phyloP scores from a whole-genome alignment of 2,113 vertebrate species.

The Atrichornis clamosus region DNA sequence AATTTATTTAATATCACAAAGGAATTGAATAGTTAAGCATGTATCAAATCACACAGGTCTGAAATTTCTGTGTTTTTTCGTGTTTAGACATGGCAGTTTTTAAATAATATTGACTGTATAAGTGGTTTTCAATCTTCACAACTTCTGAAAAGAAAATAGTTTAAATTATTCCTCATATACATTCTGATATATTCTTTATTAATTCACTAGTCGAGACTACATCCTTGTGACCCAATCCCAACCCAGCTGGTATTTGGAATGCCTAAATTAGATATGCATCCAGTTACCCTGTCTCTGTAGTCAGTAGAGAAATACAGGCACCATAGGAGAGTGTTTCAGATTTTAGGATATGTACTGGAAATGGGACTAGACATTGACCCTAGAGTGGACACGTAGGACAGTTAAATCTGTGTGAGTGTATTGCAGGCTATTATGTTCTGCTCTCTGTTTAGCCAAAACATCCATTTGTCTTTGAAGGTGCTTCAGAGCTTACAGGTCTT shows the following conservation, averaged over 20 bases:
- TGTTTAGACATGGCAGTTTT: not conserved
- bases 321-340: not conserved
- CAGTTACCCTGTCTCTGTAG: not conserved
- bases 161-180: not conserved
- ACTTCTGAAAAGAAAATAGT: not conserved
- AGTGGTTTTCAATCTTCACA: not conserved
- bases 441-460: not conserved
- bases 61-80: not conserved
- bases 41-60: not conserved
- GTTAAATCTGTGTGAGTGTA: not conserved
- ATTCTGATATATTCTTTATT: not conserved
- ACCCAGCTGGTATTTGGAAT: not conserved
- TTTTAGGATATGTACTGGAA: not conserved
- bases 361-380: not conserved
- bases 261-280: not conserved
- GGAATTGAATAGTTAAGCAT: not conserved
- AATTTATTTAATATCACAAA: not conserved
- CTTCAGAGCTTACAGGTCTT: not conserved
- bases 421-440: accelerated
- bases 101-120: not conserved
- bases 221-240: not conserved
- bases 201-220: not conserved
- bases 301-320: not conserved
- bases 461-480: not conserved
- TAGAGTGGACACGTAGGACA: not conserved